phyloP scores from a whole-genome alignment of 2,888 invertebrate species.

The Hedya salicella region DNA sequence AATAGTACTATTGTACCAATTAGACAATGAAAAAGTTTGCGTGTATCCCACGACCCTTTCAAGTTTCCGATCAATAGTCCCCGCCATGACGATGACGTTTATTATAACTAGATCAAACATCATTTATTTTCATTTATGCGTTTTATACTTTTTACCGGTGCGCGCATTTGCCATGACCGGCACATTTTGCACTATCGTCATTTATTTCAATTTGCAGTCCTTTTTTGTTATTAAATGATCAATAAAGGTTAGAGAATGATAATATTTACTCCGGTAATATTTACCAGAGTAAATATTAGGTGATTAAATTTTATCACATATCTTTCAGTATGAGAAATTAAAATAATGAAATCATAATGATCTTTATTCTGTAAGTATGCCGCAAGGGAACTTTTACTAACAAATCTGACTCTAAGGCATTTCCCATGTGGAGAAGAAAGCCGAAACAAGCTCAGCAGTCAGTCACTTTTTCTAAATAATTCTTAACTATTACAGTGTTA shows the following conservation, averaged over 20 bases:
- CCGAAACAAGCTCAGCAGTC: no score
- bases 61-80: constrained; percentile 14
- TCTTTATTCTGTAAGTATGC: no score
- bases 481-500: no score
- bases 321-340: no score
- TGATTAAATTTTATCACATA: no score
- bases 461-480: no score
- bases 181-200: constrained; percentile 42
- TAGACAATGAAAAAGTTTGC: constrained; percentile 7
- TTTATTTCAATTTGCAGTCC: constrained; percentile 36
- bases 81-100: constrained; percentile 28
- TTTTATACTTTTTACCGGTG: constrained; percentile 49
- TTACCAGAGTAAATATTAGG: no score
- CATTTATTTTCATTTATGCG: constrained; percentile 54
- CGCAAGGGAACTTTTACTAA: no score
- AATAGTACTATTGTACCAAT: background rate
- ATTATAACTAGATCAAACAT: constrained; percentile 47
- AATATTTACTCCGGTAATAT: no score
- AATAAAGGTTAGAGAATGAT: background rate
- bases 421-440: no score
- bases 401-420: no score
- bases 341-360: no score
- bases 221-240: constrained; percentile 9
- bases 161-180: constrained; percentile 47
- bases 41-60: constrained; percentile 2